Base-by-base conservation (phyloP, 1,140 invertebrate species). In the Riptortus pedestris region DNA sequence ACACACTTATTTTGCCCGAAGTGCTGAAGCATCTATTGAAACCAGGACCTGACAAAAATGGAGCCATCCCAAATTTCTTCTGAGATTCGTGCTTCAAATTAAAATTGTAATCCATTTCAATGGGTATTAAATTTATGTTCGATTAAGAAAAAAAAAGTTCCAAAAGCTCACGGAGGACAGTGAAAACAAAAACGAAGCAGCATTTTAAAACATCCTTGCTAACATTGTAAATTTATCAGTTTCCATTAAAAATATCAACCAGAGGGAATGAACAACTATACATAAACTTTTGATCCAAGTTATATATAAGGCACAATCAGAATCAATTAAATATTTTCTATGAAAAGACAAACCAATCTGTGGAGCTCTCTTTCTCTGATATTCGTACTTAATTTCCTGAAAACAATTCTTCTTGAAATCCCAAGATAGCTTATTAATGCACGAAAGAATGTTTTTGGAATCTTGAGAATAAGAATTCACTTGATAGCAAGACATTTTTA, bases 301-400 rank as follows among this genome's bases (percentile, higher is more conserved):
- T 24, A 26, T 24, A 26, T 24, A 24, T 24, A 16, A 24, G 20
- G 16, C 20, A 24, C 20, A 55, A 55, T 55, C 12, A 18, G 14
- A 55, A 26, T 55, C 51, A 55, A 55, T 55, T 9, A 55, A 24
- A 55, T 24, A 55, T 55, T 55, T 55, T 55, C 51, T 20, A 26
- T 55, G 51, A 27, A 55, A 2, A 4, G 24, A 11, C 18, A 24
- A 24, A 55, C 24, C 51, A 24, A 24, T 55, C 2, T 55, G 51
- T 2, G 24, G 20, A 55, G 24, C 18, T 7, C 16, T 55, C 2
- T 26, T 55, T 24, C 51, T 55, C 11, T 24, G 18, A 55, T 4
- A 14, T 55, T 55, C 51, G 14, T 24, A 27, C 4, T 24, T 20
- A 55, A 24, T 16, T 16, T 27, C 26, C 24, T 24, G 24, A 4